Evolutionary conservation across 1,140 invertebrate genomes (phyloP).

Genomic region (Brachionus rotundiformis): DNA sequence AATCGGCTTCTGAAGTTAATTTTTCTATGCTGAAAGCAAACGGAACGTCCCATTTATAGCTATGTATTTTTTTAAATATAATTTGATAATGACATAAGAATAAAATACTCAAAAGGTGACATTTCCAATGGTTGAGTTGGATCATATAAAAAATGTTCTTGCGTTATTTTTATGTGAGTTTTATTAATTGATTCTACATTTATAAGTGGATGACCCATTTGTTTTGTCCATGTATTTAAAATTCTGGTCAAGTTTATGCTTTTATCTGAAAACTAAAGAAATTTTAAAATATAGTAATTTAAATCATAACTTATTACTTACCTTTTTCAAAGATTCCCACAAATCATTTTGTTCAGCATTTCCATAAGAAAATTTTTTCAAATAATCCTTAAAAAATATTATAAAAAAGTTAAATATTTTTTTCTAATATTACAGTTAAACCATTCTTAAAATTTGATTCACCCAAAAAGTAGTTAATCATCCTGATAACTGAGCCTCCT

Average conservation of each 20-base stretch:
- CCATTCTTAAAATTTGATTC: constrained; percentile 56
- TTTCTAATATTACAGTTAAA: constrained; percentile 61
- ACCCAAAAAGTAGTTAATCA: constrained; percentile 54
- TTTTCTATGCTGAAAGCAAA: constrained; percentile 74
- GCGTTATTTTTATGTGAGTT: constrained; percentile 64
- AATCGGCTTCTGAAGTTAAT: constrained; percentile 54
- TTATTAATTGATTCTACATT: constrained; percentile 54
- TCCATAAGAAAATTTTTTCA: constrained; percentile 57
- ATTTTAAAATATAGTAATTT: constrained; percentile 57
- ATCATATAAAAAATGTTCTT: constrained; percentile 60
- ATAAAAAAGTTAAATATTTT: background rate
- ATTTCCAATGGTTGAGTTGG: constrained; percentile 53
- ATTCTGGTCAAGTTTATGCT: constrained; percentile 57
- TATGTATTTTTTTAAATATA: constrained; percentile 53
- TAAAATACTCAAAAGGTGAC: constrained; percentile 7
- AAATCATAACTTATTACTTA: constrained; percentile 57
- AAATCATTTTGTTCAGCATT: constrained; percentile 61
- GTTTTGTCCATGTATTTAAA: constrained; percentile 63
- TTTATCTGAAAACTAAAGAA: constrained; percentile 51
- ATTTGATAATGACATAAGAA: background rate
- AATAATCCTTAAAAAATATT: constrained; percentile 54
- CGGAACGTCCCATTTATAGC: constrained; percentile 75
- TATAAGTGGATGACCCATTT: constrained; percentile 61
- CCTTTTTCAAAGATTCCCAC: constrained; percentile 65
- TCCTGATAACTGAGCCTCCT: constrained; percentile 66